Base-by-base conservation (phyloP, 37 sponge, comb jelly and placozoan genomes). In the Tethya wilhelma region DNA sequence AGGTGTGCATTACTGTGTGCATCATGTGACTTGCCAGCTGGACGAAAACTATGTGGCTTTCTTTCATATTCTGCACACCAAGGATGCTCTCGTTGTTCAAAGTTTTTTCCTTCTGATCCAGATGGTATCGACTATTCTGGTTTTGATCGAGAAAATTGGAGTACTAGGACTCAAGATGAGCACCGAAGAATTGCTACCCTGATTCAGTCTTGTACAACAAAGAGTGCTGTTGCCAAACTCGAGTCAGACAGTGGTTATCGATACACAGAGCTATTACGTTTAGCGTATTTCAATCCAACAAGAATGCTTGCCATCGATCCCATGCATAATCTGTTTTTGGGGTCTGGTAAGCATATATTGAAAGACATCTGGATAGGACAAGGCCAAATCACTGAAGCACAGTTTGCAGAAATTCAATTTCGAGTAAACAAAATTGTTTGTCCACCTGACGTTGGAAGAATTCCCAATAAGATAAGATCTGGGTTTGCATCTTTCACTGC, bases 41-140 rank as follows among this genome's bases (percentile, higher is more conserved):
- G 39, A 5, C 30, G 75, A 1, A 87, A 80, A 59, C 6, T 81
- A 34, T 63, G 77, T 82, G 83, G 89, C 7, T 88, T 88, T 77
- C 20, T 33, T 9, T 31, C 39, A 25, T 44, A 53, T 29, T 71
- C 44, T 88, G 78, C 90, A 1, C 53, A 2, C 4, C 9, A 40
- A 2, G 90, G 84, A 7, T 89, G 90, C 49, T 89, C 84, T 66
- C 78, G 73, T 39, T 89, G 90, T 53, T 40, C 79, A 28, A 89
- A 78, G 42, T 33, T 40, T 5, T 88, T 88, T 59, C 79, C 73
- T 67, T 39, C 37, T 44, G 29, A 7, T 11, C 12, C 22, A 1
- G 63, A 71, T 62, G 79, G 65, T 11, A 56, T 42, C 7, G 62
- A 80, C 62, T 81, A 75, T 67, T 36, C 46, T 49, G 83, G 89